Base-by-base conservation (phyloP, 1,140 invertebrate species). In the Aphelinus certus region DNA sequence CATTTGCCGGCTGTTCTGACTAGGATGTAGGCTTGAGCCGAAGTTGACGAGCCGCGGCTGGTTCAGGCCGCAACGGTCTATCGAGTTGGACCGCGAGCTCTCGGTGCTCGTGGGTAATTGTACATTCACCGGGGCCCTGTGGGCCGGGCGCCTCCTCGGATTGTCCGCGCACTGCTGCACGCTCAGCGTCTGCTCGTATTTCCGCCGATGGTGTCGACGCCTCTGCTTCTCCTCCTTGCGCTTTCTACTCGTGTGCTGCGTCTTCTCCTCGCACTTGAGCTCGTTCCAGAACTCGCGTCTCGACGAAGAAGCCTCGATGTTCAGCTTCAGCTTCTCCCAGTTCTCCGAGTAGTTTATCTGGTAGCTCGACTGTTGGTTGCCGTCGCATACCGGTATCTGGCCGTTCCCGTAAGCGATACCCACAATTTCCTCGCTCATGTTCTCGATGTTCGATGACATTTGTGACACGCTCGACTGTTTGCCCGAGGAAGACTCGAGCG, bases 321-420 rank as follows among this genome's bases (percentile, higher is more conserved):
- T 88, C 1, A 86, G 51, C 69, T 86, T 88, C 1, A 88, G 70
- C 64, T 86, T 88, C 58, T 88, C 87, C 87, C 87, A 88, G 72
- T 88, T 88, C 62, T 88, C 87, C 0, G 85, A 83, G 67, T 88
- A 88, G 45, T 87, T 85, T 49, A 88, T 85, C 9, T 87, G 86
- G 43, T 87, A 82, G 7, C 47, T 66, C 10, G 42, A n/a, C 6
- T 60, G 58, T 9, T 64, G 62, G 75, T 87, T 87, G 2, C 83
- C 84, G 55, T 87, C 86, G 62, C 86, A 88, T 0, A 88, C 82
- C 0, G 87, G 76, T 5, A 87, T 79, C 43, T 87, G 86, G 0
- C 86, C 86, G 48, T 85, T 87, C 0, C 86, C 86, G 26, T 87
- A 87, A 1, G 86, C 84, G 1, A 87, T 77, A 0, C 86, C 87